phyloP scores from a whole-genome alignment of 1,140 invertebrate genomes.

The Batillaria attramentaria region DNA sequence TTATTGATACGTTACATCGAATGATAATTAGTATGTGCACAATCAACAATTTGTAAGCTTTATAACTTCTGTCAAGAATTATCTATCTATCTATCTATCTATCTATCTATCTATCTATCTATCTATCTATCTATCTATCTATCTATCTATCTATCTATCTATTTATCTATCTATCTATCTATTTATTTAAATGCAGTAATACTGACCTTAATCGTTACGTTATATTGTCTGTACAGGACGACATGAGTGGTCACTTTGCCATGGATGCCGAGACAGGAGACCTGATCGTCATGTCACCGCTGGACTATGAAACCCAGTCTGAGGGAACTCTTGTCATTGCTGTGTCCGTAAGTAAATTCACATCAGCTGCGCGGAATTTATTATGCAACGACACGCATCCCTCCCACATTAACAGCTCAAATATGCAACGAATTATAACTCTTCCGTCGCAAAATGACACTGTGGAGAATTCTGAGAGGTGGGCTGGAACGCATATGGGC shows the following conservation, averaged over 20 bases:
- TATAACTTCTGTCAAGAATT: too few relatives aligned
- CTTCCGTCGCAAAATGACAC: neutral
- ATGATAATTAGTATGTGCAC: too few relatives aligned
- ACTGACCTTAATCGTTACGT: neutral
- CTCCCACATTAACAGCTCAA: neutral
- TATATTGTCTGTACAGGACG: too few relatives aligned
- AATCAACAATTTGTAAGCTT: too few relatives aligned
- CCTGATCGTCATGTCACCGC: neutral
- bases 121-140: neutral
- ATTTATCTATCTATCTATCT: constrained; percentile 5
- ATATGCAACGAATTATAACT: neutral
- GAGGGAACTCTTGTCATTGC: neutral
- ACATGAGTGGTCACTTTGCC: constrained; percentile 11
- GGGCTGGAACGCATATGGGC: too few relatives aligned
- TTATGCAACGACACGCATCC: neutral
- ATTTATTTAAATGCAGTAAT: neutral
- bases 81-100: neutral
- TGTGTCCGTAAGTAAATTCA: neutral
- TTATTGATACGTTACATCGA: too few relatives aligned
- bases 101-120: neutral
- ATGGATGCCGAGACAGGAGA: constrained; percentile 18
- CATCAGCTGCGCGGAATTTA: neutral
- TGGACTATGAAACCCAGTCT: constrained; percentile 22
- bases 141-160: constrained; percentile 16
- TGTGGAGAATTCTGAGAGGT: too few relatives aligned